phyloP scores from a whole-genome alignment of 2,113 vertebrate species.

The Onychostruthus taczanowskii region DNA sequence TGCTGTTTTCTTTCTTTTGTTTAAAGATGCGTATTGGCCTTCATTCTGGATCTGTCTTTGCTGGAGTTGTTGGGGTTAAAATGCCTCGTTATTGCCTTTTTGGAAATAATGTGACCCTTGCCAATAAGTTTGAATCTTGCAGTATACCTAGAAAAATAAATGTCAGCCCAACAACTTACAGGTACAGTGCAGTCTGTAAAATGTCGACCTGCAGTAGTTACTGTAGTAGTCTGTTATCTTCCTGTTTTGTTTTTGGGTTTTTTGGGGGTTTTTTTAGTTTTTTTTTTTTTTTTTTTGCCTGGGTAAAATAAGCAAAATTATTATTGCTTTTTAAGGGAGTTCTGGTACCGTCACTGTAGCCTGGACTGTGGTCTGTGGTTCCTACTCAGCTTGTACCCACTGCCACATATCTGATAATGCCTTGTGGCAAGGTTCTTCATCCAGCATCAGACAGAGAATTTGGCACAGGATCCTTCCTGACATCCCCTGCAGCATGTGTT shows the following conservation, averaged over 20 bases:
- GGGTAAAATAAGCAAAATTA: neutral
- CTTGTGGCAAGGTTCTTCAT: neutral
- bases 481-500: neutral
- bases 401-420: neutral
- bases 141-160: constrained; percentile 92
- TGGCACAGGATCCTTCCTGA: neutral
- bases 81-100: constrained; percentile 99
- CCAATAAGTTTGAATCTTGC: constrained; percentile 98
- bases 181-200: constrained; percentile 68
- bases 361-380: neutral
- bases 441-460: neutral
- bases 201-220: neutral
- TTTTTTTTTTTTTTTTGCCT: neutral
- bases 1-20: neutral
- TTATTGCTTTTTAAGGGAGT: neutral
- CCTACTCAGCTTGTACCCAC: neutral
- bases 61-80: constrained; percentile 95
- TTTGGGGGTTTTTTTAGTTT: too few relatives aligned
- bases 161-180: constrained; percentile 94
- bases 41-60: constrained; percentile 94
- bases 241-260: neutral
- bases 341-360: neutral
- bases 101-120: constrained; percentile 96
- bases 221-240: neutral
- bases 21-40: constrained; percentile 95